A percentile compares a stretch with the other conserved stretches of the same genome.
These are phyloP conservation scores for Alloplasta piceator DNA, from an alignment of 2,888 invertebrate species.

Conservation along the genomic window DNA sequence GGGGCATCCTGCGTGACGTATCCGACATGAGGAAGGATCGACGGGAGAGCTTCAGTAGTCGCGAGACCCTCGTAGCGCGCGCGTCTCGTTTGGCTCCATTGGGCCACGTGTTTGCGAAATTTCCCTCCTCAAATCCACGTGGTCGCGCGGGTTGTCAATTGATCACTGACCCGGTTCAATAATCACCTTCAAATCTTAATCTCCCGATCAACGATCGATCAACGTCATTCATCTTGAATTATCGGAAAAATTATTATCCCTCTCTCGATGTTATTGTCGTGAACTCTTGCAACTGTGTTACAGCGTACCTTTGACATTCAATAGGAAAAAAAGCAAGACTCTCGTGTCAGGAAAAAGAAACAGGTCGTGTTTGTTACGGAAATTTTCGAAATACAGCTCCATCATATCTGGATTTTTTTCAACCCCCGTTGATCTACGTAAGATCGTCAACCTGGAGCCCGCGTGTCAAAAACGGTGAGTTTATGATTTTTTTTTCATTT, in stretches of 20 bases:
- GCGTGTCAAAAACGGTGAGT: conserved; percentile 82
- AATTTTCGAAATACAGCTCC: conserved; percentile 30
- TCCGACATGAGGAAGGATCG: conserved; percentile 41
- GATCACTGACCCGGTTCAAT: conserved; percentile 9
- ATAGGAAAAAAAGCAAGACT: not conserved
- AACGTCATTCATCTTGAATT: not conserved
- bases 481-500: not conserved
- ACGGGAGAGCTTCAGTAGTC: conserved; percentile 73
- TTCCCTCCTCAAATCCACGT: not conserved
- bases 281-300: not conserved
- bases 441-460: conserved; percentile 82
- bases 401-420: conserved; percentile 64
- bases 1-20: conserved; percentile 41
- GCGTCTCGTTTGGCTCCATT: conserved; percentile 71
- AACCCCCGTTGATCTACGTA: conserved; percentile 75
- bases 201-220: not conserved
- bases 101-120: conserved; percentile 53
- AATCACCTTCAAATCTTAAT: not conserved
- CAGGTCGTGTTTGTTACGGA: conserved; percentile 29
- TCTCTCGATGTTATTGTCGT: conserved; percentile 16
- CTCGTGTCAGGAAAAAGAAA: conserved; percentile 23
- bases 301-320: conserved; percentile 21
- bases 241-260: not conserved
- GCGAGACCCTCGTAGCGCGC: conserved; percentile 77
- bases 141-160: not conserved